phyloP scores from a whole-genome alignment of 2,797 vertebrate species.

The Phataginus tricuspis region DNA sequence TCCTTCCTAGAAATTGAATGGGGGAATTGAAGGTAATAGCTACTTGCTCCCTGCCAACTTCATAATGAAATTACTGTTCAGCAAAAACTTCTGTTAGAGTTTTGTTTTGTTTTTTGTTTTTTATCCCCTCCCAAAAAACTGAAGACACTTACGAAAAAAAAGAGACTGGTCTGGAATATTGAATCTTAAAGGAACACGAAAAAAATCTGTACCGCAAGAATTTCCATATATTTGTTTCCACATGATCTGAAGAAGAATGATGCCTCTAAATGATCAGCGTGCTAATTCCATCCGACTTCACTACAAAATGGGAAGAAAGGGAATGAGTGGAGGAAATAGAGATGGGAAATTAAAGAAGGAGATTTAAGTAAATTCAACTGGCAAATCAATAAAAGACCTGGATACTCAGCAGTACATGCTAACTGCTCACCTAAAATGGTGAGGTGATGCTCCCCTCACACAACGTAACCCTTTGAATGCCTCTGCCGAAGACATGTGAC shows the following conservation, averaged over 20 bases:
- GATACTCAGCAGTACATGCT: too few species aligned
- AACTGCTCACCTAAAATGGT: neutral
- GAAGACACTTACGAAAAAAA: neutral
- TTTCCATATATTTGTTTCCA: neutral
- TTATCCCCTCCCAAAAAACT: neutral
- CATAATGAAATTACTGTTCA: slow-evolving; percentile 65
- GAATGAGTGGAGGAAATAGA: neutral
- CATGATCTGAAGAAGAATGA: neutral
- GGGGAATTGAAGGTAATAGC: slow-evolving; percentile 59
- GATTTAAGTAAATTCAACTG: neutral
- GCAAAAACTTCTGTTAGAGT: slow-evolving; percentile 43
- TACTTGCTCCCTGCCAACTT: slow-evolving; percentile 59
- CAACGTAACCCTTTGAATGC: too few species aligned
- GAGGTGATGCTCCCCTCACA: neutral
- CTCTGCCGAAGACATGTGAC: neutral
- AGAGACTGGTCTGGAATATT: neutral
- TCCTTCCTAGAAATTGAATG: slow-evolving; percentile 62
- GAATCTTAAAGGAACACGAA: slow-evolving; percentile 23
- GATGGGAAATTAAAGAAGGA: neutral
- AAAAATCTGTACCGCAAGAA: neutral
- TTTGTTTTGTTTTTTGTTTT: neutral
- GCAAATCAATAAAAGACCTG: neutral
- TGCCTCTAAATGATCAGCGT: neutral
- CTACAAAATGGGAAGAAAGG: neutral
- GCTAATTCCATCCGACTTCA: neutral